Evolutionary conservation across 2,888 invertebrate genomes (phyloP), one percentile per base, ranked within the genome.

Genomic region (Diaprepes abbreviatus): DNA sequence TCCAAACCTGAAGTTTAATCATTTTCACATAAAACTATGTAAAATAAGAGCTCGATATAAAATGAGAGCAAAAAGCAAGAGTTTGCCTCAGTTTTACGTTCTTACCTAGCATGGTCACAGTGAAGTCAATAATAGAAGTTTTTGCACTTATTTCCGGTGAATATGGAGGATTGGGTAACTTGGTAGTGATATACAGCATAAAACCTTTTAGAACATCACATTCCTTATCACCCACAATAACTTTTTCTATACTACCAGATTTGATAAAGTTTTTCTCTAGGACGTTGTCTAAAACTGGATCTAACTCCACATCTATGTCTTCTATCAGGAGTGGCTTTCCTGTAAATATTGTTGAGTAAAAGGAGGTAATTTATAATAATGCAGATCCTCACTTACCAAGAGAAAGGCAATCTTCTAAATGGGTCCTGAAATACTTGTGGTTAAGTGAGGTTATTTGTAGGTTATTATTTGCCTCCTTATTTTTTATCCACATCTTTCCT

Each of bases 231-330:
- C 96, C 96, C 0, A 96, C 93, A 38, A 95, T 89, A 0, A 96
- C 95, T 85, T 98, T 98, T 80, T 96, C 95, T 74, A 97, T 97
- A 7, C 95, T 94, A 55, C 98, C 98, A 5, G 96, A 96, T 85
- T 97, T 97, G 60, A 98, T 97, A 81, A 97, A 98, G 84, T 98
- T 98, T 83, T 97, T 98, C 82, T 98, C 97, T 17, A 98, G 86
- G 0, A 98, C 95, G 83, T 98, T 98, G 81, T 98, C 98, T 64
- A 98, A 91, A 0, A 97, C 96, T 1, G 98, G 98, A 85, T 98
- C 98, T 54, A 98, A 85, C 78, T 98, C 97, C 69, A 96, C 94
- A 16, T 93, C 95, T 3, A 98, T 94, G 81, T 98, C 97, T 87
- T 98, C 98, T 74, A 98, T 96, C 1, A 98, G 84, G 55, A 98